Evolutionary conservation across 2,797 vertebrate species (phyloP).

Genomic region (Meriones psammophilus): DNA sequence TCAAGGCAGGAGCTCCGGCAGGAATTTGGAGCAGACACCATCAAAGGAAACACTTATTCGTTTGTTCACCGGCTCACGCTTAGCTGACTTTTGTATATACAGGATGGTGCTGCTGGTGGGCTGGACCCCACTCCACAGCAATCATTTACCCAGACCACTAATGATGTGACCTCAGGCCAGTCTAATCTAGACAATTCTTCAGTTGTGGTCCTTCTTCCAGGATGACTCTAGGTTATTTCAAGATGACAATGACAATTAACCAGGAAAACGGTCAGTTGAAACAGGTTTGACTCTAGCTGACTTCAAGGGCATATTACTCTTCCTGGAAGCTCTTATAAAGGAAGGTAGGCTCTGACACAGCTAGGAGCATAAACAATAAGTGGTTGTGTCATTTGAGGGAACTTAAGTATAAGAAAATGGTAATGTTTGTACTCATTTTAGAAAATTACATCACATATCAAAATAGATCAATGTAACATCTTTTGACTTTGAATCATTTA

Average conservation of each 20-base stretch:
- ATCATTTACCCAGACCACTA: background rate
- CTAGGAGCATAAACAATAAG: background rate
- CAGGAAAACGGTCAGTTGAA: background rate
- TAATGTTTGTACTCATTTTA: constrained; percentile 54
- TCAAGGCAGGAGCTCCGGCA: background rate
- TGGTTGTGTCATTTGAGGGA: background rate
- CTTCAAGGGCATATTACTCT: background rate
- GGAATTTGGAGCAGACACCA: background rate
- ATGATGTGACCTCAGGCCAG: background rate
- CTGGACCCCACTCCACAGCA: background rate
- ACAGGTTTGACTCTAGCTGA: background rate
- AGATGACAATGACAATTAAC: background rate
- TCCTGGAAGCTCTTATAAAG: background rate
- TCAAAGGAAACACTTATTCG: background rate
- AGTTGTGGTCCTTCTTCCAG: background rate
- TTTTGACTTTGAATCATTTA: constrained; percentile 45
- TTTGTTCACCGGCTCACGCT: background rate
- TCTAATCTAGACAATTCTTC: background rate
- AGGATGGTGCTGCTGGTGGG: background rate
- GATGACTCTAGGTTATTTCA: background rate
- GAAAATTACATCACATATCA: background rate
- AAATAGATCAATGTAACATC: background rate
- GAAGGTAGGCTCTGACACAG: background rate
- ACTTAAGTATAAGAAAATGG: constrained; percentile 21
- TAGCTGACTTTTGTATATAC: background rate